Base-by-base conservation (phyloP, 1,140 invertebrate genomes). In the Drosophila nebulosa region DNA sequence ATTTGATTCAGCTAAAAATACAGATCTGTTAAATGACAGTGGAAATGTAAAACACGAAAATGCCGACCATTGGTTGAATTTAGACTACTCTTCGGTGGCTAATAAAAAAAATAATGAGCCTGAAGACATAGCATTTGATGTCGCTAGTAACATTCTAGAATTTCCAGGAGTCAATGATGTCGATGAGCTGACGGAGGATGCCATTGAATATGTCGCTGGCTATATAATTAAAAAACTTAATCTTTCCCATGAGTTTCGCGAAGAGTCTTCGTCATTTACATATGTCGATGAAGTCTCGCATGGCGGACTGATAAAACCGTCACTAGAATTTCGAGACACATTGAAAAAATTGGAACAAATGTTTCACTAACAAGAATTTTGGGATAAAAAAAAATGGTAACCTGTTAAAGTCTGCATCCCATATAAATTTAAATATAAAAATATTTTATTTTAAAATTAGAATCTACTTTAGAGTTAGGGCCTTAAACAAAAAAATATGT, bases 121-220 rank as follows among this genome's bases (percentile, higher is more conserved):
- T 32, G 53, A 35, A 56, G 26, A 56, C 16, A 14, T 56, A 4
- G 16, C 16, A 14, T 4, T 26, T 12, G 14, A 56, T 16, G 16
- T 35, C 14, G 53, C 6, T 3, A 56, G 30, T 5, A 56, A 18
- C 27, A 35, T 32, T 10, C 26, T 24, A 7, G 0, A 14, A 22
- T 12, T 30, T 7, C 27, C 53, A 10, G 6, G 5, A 55, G 53
- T 35, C 5, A 56, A 7, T 21, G 6, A 32, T 4, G 16, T 56
- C 1, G 53, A 56, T 18, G 53, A 56, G 53, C 30, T 56, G 27
- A 35, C 53, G 27, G 53, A 56, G n/a, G 53, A 56, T 56, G 53
- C 53, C 53, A 56, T 56, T 12, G 27, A 35, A 16, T 30, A 51
- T 12, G 6, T 51, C 12, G 52, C 52, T 3, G 26, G 52, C 12